These are phyloP conservation scores for Chascanopsetta lugubris DNA, from an alignment of 2,113 vertebrate species.

Conservation along the genomic window DNA sequence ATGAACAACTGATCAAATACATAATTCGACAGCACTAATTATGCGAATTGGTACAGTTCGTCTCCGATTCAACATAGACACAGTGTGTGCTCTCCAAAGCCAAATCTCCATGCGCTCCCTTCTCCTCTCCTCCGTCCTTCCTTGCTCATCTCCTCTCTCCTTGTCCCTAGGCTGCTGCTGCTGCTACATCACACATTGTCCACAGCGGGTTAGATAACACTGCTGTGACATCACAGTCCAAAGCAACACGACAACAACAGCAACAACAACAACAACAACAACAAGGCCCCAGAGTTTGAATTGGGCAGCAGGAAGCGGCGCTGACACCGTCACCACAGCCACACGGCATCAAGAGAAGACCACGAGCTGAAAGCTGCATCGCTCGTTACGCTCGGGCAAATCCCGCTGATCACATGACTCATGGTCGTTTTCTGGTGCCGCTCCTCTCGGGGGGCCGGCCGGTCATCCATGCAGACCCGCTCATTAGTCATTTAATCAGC, in stretches of 20 bases:
- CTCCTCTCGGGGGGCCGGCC: background rate
- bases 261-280: too few species aligned
- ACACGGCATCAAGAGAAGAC: conserved; percentile 1
- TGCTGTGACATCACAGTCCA: conserved; percentile 5
- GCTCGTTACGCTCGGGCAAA: background rate
- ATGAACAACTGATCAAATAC: too few species aligned
- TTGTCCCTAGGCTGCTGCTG: conserved; percentile 12
- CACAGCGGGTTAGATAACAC: conserved; percentile 45
- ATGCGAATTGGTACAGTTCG: too few species aligned
- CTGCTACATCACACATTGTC: conserved; percentile 34
- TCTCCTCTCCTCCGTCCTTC: background rate
- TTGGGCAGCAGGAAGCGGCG: conserved; percentile 48
- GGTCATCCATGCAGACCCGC: background rate
- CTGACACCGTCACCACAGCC: conserved; percentile 23
- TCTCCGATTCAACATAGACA: too few species aligned
- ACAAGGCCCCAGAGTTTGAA: conserved; percentile 55
- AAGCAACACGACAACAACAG: conserved; percentile 22
- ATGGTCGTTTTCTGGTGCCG: background rate
- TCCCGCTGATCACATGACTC: background rate
- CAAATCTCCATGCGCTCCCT: background rate
- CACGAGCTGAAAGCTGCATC: conserved; percentile 18
- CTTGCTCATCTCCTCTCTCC: background rate
- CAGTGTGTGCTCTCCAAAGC: background rate
- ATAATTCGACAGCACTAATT: too few species aligned
- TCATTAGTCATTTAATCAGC: conserved; percentile 15